Evolutionary conservation across 2,888 invertebrate genomes (phyloP), one percentile per base, ranked within the genome.

Genomic region (Drosophila anomalata): DNA sequence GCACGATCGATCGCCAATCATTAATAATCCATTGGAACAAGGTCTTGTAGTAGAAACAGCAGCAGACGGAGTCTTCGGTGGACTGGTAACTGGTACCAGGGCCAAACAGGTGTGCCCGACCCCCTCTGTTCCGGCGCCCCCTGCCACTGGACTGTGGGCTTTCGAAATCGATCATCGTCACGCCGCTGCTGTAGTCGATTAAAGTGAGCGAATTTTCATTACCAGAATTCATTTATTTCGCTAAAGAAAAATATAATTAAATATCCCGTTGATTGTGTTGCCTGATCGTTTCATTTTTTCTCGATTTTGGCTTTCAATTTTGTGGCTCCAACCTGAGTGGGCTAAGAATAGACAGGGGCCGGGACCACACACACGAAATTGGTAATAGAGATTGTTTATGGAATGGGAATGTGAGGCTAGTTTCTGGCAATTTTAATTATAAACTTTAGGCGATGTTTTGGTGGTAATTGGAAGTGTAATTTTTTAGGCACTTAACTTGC

Each of bases 1-100:
- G 51, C 69, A 77, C 82, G 82, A 89, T 83, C 85, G 89, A 90
- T 89, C 83, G 88, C 76, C 73, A 77, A 80, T 79, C 89, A 90
- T 90, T 90, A 90, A 90, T 90, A 86, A 87, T 82, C 75, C 77
- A 84, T 81, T 68, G 75, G 52, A 85, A 77, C 73, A 72, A 78
- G 79, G 59, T 54, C 62, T 78, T 63, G 60, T 65, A 76, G 66
- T 47, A 55, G 60, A 31, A 51, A 29, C 68, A n/a, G 48, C 48
- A 26, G 51, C 57, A 22, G 52, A 11, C 39, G 24, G 17, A 50
- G 76, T 54, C 59, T 53, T 46, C 12, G 4, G 36, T 24, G 62
- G 52, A 63, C 36, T 36, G 36, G 60, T 51, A 12, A 8, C 59
- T 6, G 50, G 67, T 36, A 26, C 46, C 69, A 58, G 63, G 56